phyloP scores from a whole-genome alignment of 2,113 vertebrate genomes.

The Vanacampus margaritifer region DNA sequence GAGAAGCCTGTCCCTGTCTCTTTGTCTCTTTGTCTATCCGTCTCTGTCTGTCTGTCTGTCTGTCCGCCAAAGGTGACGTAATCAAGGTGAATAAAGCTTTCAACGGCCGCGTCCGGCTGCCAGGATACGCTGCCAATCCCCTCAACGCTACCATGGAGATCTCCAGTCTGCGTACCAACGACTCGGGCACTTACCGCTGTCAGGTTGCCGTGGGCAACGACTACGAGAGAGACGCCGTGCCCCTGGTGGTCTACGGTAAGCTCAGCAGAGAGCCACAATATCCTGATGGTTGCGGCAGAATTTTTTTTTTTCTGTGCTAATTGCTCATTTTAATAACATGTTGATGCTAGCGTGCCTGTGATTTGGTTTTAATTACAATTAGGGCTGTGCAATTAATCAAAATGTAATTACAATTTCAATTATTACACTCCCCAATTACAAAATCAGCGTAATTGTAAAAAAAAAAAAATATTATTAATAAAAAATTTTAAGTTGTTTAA shows the following conservation, averaged over 20 bases:
- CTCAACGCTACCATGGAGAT: slow-evolving; percentile 84
- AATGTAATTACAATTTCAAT: no score
- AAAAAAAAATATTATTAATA: no score
- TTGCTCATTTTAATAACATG: background rate
- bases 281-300: background rate
- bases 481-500: no score
- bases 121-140: slow-evolving; percentile 73
- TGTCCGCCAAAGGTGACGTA: slow-evolving; percentile 82
- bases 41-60: slow-evolving; percentile 66
- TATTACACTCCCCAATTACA: no score
- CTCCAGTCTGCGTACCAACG: slow-evolving; percentile 78
- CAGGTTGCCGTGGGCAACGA: slow-evolving; percentile 83
- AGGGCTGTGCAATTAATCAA: no score
- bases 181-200: slow-evolving; percentile 88
- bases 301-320: background rate
- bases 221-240: slow-evolving; percentile 86
- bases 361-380: background rate
- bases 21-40: slow-evolving; percentile 67
- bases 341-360: background rate
- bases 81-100: slow-evolving; percentile 86
- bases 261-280: slow-evolving; percentile 13
- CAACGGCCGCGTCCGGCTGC: slow-evolving; percentile 79
- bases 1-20: background rate
- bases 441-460: no score
- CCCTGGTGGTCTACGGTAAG: slow-evolving; percentile 90